phyloP scores from a whole-genome alignment of 2,113 vertebrate genomes.

The Cavia aperea region DNA sequence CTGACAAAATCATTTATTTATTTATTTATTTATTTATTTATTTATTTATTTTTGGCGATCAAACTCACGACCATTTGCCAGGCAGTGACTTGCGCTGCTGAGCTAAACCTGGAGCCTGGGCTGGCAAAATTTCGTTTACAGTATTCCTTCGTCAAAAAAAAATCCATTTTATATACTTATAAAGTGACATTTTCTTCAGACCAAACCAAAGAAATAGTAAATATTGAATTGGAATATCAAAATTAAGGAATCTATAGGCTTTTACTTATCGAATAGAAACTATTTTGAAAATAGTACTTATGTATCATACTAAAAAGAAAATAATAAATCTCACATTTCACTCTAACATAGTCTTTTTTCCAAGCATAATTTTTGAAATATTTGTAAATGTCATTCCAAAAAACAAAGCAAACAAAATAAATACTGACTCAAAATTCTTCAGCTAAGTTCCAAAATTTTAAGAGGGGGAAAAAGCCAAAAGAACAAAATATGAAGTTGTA shows the following conservation, averaged over 20 bases:
- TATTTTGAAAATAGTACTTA: constrained; percentile 6
- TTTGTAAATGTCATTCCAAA: background rate
- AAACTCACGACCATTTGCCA: too few relatives aligned
- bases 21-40: background rate
- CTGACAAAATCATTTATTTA: background rate
- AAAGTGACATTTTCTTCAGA: background rate
- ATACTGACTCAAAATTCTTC: background rate
- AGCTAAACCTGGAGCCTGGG: too few relatives aligned
- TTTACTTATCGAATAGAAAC: background rate
- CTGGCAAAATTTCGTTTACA: background rate
- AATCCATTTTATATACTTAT: background rate
- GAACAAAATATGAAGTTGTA: background rate
- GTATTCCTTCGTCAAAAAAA: background rate
- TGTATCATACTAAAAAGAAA: background rate
- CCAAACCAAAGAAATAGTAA: background rate
- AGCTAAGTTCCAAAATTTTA: background rate
- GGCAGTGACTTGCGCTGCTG: too few relatives aligned
- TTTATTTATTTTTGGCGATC: too few relatives aligned
- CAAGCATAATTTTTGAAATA: constrained; percentile 17
- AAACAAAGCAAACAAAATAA: constrained; percentile 3
- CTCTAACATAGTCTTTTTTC: background rate
- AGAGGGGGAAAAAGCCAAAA: background rate
- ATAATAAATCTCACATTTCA: background rate
- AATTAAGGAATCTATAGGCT: background rate
- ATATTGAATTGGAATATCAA: background rate